Conservation (phyloP, 2,113 vertebrate species). For the Ochotona curzoniae region DNA sequence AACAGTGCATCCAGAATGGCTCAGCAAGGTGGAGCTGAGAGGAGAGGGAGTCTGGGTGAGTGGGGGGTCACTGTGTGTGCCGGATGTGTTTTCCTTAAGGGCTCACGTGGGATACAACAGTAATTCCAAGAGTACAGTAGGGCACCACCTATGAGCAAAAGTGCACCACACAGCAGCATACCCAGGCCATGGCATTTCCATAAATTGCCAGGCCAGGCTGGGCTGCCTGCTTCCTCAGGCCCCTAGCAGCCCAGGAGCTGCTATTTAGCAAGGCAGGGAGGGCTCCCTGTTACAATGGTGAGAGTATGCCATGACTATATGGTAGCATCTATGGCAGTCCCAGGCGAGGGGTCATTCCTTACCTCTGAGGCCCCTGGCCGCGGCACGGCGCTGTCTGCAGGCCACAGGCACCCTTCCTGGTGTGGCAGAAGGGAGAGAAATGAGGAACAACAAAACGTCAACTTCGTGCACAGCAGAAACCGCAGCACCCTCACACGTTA, state of each 20-base stretch:
- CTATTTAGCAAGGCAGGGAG: not conserved
- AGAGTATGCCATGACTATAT: not conserved
- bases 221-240: not conserved
- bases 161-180: not conserved
- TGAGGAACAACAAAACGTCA: constrained; percentile 63
- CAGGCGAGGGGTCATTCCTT: constrained; percentile 31
- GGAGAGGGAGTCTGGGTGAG: not conserved
- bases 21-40: not conserved
- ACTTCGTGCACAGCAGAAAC: not conserved
- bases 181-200: not conserved
- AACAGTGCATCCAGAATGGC: not conserved
- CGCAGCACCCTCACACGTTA: not conserved
- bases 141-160: not conserved
- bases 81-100: not conserved
- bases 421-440: not conserved
- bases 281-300: no score
- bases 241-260: not conserved
- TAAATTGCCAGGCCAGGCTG: not conserved
- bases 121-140: not conserved
- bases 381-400: constrained; percentile 87
- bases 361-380: constrained; percentile 90
- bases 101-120: not conserved
- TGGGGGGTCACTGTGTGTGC: not conserved
- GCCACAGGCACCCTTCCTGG: constrained; percentile 92
- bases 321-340: not conserved